These are phyloP conservation scores for Tipula helvola DNA, from an alignment of 2,888 invertebrate species.

Conservation along the genomic window DNA sequence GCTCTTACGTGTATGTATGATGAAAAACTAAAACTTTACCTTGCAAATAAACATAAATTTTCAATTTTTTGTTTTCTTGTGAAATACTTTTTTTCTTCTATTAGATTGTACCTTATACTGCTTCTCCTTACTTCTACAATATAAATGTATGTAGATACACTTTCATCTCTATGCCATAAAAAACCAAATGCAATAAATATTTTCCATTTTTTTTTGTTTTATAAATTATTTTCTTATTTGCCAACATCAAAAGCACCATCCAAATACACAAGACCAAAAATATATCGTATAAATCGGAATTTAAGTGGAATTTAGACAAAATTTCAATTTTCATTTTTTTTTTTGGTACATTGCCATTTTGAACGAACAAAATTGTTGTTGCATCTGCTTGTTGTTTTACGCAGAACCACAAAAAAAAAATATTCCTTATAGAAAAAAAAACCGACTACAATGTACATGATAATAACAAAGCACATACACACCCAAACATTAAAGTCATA, in stretches of 20 bases:
- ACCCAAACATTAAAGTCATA: neutral
- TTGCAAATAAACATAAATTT: neutral
- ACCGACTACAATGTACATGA: neutral
- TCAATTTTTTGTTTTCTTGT: neutral
- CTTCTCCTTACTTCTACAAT: neutral
- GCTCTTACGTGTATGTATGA: neutral
- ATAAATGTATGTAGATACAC: neutral
- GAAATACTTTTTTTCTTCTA: neutral
- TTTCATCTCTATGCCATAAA: neutral
- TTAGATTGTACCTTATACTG: neutral
- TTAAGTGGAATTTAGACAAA: neutral
- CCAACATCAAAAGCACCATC: neutral
- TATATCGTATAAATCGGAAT: neutral
- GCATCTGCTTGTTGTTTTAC: neutral
- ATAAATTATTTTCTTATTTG: neutral
- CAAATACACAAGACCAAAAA: neutral
- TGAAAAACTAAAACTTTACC: neutral
- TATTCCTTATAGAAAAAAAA: neutral
- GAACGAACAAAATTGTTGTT: neutral
- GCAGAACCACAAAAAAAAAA: neutral
- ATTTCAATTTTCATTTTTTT: neutral
- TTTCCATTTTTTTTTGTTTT: neutral
- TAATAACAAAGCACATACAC: neutral
- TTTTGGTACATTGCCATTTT: neutral
- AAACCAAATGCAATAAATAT: neutral